phyloP scores from a whole-genome alignment of 2,797 vertebrate species.

The Macropus fuliginosus region DNA sequence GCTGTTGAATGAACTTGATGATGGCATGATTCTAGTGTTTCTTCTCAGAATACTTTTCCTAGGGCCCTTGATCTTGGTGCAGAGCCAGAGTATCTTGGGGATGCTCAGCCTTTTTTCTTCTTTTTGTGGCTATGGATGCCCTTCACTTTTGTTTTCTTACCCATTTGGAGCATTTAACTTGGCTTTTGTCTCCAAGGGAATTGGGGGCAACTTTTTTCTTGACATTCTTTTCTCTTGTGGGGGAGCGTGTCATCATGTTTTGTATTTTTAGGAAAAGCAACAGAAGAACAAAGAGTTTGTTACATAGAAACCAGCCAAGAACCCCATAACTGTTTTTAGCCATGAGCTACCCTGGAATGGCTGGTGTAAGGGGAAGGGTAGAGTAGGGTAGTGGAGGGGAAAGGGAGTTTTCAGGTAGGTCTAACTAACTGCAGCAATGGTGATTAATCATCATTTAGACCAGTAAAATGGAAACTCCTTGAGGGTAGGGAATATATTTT shows the following conservation, averaged over 20 bases:
- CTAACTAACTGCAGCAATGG: not conserved
- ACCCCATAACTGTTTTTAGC: not conserved
- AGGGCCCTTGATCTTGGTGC: not conserved
- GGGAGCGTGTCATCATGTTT: not conserved
- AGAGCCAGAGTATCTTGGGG: not conserved
- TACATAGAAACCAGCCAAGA: constrained; percentile 35
- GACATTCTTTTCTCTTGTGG: not conserved
- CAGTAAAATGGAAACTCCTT: not conserved
- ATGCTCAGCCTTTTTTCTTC: not conserved
- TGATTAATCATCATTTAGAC: not conserved
- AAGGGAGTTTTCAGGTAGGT: not conserved
- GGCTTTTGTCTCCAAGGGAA: not conserved
- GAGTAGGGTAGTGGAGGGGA: not conserved
- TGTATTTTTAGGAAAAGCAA: not conserved
- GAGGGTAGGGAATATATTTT: not conserved
- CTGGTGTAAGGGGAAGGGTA: not conserved
- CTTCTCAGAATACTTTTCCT: not conserved
- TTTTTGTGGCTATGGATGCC: not conserved
- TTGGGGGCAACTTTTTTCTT: not conserved
- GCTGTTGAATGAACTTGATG: not conserved
- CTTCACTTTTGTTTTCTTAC: not conserved
- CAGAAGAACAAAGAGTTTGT: constrained; percentile 20
- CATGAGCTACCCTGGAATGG: not conserved
- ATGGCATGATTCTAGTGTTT: not conserved
- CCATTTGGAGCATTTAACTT: not conserved